Evolutionary conservation across 2,797 vertebrate species (phyloP), one percentile per base, ranked within the genome.

Genomic region (Poeciliopsis paucimaculata): DNA sequence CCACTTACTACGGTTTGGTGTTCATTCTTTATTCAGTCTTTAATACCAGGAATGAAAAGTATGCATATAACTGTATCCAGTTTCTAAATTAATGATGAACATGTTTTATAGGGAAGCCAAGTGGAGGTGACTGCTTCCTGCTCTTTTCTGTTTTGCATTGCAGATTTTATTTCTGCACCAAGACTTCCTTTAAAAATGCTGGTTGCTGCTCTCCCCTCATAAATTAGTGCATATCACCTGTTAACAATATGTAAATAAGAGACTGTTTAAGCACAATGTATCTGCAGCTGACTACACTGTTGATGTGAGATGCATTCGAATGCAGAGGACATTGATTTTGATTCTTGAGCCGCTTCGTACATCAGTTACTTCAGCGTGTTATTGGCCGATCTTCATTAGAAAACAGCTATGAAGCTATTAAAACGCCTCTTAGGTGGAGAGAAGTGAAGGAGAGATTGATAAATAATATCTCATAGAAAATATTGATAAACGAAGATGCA

Each of bases 81-180:
- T 16, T 26, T 73, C 26, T 70, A 70, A n/a, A 51, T 77, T 26
- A 79, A 78, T 80, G 70, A 66, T 83, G 47, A 76, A 70, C 41
- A 73, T 2, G 4, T 26, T 34, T 49, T 51, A 28, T 9, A 47
- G 8, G 49, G 68, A 87, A 84, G 57, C 74, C 60, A n/a, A 6
- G 43, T 70, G 45, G 75, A 31, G 18, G 57, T 77, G 60, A 28
- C 76, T 72, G 41, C 1, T 66, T 84, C 77, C 84, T 75, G 8
- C 82, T 84, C 75, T 5, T 0, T n/a, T 77, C 78, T 89, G 47
- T 66, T 92, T 91, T 90, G 87, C 86, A 91, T 80, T 88, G 79
- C 87, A 90, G 78, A 92, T 91, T 87, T 83, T 0, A 2, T 76
- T 45, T 72, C 6, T 81, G 77, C 72, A 15, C 73, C 77, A 75